Evolutionary conservation across 1,140 invertebrate genomes (phyloP).

Genomic region (Dendrolimus punctatus): DNA sequence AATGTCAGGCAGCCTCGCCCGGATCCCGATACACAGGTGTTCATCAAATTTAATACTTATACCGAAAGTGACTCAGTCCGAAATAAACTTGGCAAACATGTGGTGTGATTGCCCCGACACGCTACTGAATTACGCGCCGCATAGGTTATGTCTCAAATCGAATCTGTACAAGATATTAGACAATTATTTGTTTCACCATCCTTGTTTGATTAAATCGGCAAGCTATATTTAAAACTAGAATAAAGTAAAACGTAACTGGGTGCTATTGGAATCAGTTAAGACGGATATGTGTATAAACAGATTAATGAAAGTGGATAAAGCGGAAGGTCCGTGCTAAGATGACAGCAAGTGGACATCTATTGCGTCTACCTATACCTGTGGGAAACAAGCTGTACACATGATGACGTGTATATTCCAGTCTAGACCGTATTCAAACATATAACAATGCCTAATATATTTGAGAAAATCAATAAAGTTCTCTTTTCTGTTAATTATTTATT

Average conservation of each 20-base stretch:
- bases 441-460: no score
- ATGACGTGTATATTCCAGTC: background rate
- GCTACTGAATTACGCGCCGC: conserved; percentile 42
- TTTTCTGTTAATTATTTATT: no score
- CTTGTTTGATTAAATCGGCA: conserved; percentile 41
- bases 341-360: no score
- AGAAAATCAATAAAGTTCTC: no score
- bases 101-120: conserved; percentile 53
- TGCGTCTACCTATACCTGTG: no score
- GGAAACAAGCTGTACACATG: no score
- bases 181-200: conserved; percentile 56
- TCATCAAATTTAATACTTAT: conserved; percentile 6
- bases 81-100: conserved; percentile 17
- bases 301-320: background rate
- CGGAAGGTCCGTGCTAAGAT: background rate
- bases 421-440: background rate
- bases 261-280: no score
- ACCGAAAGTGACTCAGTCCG: conserved; percentile 12
- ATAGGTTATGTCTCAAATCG: conserved; percentile 46
- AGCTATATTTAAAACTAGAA: conserved; percentile 49
- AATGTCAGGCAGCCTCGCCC: conserved; percentile 62
- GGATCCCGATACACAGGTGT: conserved; percentile 71
- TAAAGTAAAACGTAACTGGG: background rate
- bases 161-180: conserved; percentile 39
- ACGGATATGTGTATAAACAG: background rate